Percentiles rank a stretch among this genome's conserved stretches.
Evolutionary conservation across 1,140 invertebrate genomes (phyloP).

Genomic region (Atta texana): DNA sequence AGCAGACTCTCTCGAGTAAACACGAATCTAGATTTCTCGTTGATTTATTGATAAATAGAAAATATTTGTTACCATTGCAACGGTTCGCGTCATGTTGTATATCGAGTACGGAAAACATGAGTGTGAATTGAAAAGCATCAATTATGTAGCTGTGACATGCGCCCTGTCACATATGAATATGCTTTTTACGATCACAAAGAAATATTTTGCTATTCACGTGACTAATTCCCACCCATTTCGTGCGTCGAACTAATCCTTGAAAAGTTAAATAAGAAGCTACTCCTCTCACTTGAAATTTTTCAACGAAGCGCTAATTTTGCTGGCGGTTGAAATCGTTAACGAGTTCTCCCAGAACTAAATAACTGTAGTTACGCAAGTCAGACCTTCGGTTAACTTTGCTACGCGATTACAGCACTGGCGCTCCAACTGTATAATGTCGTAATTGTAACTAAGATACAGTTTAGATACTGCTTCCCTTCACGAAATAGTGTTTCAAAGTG

Average conservation of each 20-base stretch:
- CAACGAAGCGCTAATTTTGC: constrained; percentile 20
- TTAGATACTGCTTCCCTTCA: constrained; percentile 18
- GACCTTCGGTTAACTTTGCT: constrained; percentile 37
- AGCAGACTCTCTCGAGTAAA: constrained; percentile 16
- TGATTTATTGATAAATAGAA: constrained; percentile 55
- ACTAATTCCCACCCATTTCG: neutral
- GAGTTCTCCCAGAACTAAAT: constrained; percentile 41
- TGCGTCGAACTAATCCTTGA: constrained; percentile 23
- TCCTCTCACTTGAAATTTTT: constrained; percentile 31
- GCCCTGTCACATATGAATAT: neutral
- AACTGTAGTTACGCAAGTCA: constrained; percentile 42
- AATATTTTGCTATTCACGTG: constrained; percentile 29
- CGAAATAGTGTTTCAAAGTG: neutral
- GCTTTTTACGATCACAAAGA: neutral
- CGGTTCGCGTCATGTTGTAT: constrained; percentile 24
- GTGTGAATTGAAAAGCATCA: constrained; percentile 27
- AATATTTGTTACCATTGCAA: constrained; percentile 43
- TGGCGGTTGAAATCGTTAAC: constrained; percentile 34
- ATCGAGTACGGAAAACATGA: constrained; percentile 11
- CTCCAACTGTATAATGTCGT: constrained; percentile 16
- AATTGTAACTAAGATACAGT: constrained; percentile 41
- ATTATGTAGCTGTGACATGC: constrained; percentile 30
- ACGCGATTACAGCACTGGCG: constrained; percentile 31
- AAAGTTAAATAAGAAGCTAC: constrained; percentile 9
- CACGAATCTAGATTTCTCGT: constrained; percentile 47